phyloP scores from a whole-genome alignment of 1,140 invertebrate genomes.

The Drosophila mojavensis region DNA sequence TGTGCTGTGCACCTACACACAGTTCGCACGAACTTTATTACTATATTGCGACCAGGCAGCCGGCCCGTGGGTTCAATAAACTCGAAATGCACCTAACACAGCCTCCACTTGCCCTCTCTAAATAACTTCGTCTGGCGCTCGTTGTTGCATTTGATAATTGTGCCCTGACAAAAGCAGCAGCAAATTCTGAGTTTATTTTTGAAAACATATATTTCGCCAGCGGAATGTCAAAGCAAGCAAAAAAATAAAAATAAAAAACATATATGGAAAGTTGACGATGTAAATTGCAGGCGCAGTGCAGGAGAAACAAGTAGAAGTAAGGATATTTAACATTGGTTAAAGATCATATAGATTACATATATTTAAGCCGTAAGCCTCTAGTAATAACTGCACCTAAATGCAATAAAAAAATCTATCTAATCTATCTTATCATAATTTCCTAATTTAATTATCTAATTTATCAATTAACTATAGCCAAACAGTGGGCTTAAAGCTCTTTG shows the following conservation, averaged over 20 bases:
- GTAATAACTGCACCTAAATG: no score
- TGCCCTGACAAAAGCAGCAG: slow-evolving; percentile 54
- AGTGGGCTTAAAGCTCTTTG: no score
- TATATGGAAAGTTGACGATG: background rate
- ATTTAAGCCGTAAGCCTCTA: no score
- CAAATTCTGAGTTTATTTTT: slow-evolving; percentile 64
- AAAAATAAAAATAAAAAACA: background rate
- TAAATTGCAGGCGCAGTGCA: background rate
- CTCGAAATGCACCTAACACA: slow-evolving; percentile 25
- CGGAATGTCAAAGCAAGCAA: slow-evolving; percentile 44
- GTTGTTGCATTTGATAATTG: slow-evolving; percentile 71
- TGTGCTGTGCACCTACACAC: slow-evolving; percentile 42
- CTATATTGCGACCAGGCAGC: slow-evolving; percentile 7
- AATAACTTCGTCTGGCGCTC: slow-evolving; percentile 40
- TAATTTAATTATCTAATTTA: no score
- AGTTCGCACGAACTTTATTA: slow-evolving; percentile 54
- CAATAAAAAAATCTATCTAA: no score
- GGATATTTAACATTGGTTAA: background rate
- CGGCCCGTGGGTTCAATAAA: slow-evolving; percentile 62
- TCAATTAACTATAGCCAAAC: no score
- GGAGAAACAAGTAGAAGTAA: background rate
- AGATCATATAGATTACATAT: no score
- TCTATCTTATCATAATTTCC: no score
- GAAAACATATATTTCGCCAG: slow-evolving; percentile 38
- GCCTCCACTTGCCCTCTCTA: background rate